Evolutionary conservation across 2,797 vertebrate species (phyloP).

Genomic region (Protosalanx chinensis): DNA sequence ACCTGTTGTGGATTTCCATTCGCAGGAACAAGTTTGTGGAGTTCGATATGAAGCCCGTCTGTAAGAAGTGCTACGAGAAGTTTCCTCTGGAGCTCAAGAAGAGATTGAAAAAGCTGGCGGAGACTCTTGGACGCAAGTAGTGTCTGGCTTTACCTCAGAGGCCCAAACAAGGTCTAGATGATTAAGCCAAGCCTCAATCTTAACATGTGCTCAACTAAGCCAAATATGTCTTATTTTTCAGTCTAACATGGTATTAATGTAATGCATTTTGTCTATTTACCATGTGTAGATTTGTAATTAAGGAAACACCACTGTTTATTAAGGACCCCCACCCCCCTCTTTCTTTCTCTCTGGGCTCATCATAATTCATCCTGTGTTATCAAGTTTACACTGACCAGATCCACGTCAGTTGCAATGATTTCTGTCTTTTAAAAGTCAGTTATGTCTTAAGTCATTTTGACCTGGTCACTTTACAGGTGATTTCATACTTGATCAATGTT

Average conservation of each 20-base stretch:
- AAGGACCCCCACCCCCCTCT: not conserved
- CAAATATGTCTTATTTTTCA: not conserved
- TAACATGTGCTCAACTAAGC: constrained; percentile 14
- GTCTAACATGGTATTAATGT: not conserved
- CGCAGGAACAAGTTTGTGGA: constrained; percentile 98
- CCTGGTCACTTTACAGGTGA: not conserved
- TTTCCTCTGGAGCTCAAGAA: constrained; percentile 99
- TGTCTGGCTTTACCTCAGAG: constrained; percentile 14
- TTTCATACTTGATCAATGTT: not conserved
- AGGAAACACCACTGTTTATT: not conserved
- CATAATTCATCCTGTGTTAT: not conserved
- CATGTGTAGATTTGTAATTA: not conserved
- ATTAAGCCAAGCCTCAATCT: not conserved
- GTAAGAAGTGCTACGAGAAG: constrained; percentile 99
- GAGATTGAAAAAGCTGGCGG: constrained; percentile 95
- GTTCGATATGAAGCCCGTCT: constrained; percentile 99
- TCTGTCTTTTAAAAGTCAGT: constrained; percentile 47
- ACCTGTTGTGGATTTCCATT: constrained; percentile 10
- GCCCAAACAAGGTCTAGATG: not conserved
- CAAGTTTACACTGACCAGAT: too few species aligned
- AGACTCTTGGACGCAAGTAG: constrained; percentile 90
- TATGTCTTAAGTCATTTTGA: constrained; percentile 14
- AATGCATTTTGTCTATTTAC: constrained; percentile 5
- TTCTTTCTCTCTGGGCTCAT: not conserved
- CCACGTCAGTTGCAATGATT: not conserved